Base-by-base conservation (phyloP, 2,888 invertebrate genomes). In the Scaptomyza tumidula region DNA sequence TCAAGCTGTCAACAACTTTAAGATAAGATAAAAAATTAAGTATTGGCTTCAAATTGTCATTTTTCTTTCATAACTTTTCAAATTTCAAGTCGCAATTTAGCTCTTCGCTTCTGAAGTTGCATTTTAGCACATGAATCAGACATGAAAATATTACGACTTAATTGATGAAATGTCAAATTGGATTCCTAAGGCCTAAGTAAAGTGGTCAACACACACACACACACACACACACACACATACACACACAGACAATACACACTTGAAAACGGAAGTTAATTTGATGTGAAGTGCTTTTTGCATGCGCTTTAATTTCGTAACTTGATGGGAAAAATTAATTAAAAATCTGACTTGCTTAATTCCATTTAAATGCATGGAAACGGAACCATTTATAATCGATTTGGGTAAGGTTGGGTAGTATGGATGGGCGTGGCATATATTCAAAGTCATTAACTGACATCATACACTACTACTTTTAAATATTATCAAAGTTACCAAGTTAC, bases 181-280 rank as follows among this genome's bases (percentile, higher is more conserved):
- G 35, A 48, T 29, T 10, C 19, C 11, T 5, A 24, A 3, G 1
- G 24, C 19, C n/a, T 37, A 24, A 14, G 9, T 7, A 19, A 29
- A 33, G 43, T 49, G 65, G 37, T 43, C 57, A 67, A 50, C 65
- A 73, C 29, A 29, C 29, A 29, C 29, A 29, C 29, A 29, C 29
- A 29, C 29, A 29, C 29, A 29, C 27, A 27, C 27, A 27, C 6
- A 27, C 27, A 29, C 27, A 27, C 27, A 27, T 3, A 27, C 27
- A 27, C 6, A 6, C 27, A 27, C 1, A 31, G 3, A 29, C 24
- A 24, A 24, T 24, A 4, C 4, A 2, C 74, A 73, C 74, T 76
- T 63, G 52, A 63, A 61, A 53, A 62, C 53, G 75, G 69, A 62
- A 76, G 78, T 74, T 69, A 69, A 78, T 68, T 78, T 55, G 37